Evolutionary conservation across 2,888 invertebrate species (phyloP), one percentile per base, ranked within the genome.

Genomic region (Epistrophe eligans): DNA sequence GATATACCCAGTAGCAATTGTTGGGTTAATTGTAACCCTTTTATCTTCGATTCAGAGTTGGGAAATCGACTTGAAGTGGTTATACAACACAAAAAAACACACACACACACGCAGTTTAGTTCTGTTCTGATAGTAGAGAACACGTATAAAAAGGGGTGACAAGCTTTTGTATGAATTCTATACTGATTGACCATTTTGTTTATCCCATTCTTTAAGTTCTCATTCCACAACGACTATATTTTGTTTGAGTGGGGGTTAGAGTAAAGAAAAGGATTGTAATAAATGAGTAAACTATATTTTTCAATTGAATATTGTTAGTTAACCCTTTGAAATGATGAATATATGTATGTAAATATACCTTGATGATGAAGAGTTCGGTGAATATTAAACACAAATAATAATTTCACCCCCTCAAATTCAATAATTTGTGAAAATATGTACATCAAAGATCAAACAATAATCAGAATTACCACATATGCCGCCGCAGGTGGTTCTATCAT

Each of bases 21-120:
- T 67, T 72, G 40, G 66, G 79, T 79, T 87, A 83, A 87, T 79
- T 87, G 58, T 67, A 87, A 83, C 83, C 87, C 87, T 87, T 87
- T 87, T 83, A 83, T 87, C 76, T 74, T 19, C 50, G 71, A 64
- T 55, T 45, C 38, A 28, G 67, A 58, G 80, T 74, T 77, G 43
- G 70, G 58, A 74, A 79, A 71, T 82, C 74, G 74, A 66, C 79
- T 83, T 81, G 55, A 82, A 81, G 74, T 81, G 77, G 74, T 74
- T n/a, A 73, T 3, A 24, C 24, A 24, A 24, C 24, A 24, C 24
- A 24, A 24, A 24, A 24, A 1, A 24, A 24, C 24, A 24, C 24
- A 24, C 24, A 24, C 32, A 77, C 55, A 55, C 19, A 72, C 15
- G 52, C 38, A 52, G 32, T 64, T 71, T 60, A 58, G 38, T 67